Conservation (phyloP, 2,797 vertebrate genomes). For the Merluccius polli region DNA sequence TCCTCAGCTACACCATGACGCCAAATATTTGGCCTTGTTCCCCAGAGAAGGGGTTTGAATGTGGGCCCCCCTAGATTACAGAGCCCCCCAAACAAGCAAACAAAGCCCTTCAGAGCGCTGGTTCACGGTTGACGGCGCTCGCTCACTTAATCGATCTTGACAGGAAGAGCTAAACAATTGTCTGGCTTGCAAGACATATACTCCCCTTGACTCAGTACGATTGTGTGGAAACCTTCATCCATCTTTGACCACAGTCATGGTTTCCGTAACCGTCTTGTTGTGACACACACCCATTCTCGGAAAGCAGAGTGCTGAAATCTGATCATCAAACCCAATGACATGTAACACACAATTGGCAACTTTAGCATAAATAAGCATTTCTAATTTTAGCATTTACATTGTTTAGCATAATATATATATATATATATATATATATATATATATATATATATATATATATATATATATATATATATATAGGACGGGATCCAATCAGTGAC, state of each 20-base stretch:
- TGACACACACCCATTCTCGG: conserved; percentile 41
- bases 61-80: conserved; percentile 24
- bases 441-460: too few species aligned
- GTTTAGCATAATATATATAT: not conserved
- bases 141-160: conserved; percentile 37
- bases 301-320: not conserved
- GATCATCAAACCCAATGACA: not conserved
- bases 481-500: conserved; percentile 29
- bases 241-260: conserved; percentile 26
- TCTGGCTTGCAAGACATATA: conserved; percentile 1
- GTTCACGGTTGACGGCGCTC: conserved; percentile 43
- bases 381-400: too few species aligned
- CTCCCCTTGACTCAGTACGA: conserved; percentile 23
- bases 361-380: too few species aligned
- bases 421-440: not conserved
- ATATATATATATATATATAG: not conserved
- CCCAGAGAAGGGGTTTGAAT: conserved; percentile 34
- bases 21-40: conserved; percentile 44
- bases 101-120: conserved; percentile 46
- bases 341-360: not conserved
- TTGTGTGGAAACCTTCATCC: conserved; percentile 28
- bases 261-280: conserved; percentile 27
- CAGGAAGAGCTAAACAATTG: conserved; percentile 38
- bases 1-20: conserved; percentile 18
- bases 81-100: conserved; percentile 28